A percentile compares a stretch with the other conserved stretches of the same genome.
phyloP scores from a whole-genome alignment of 2,797 vertebrate species.

The Poecilia picta region DNA sequence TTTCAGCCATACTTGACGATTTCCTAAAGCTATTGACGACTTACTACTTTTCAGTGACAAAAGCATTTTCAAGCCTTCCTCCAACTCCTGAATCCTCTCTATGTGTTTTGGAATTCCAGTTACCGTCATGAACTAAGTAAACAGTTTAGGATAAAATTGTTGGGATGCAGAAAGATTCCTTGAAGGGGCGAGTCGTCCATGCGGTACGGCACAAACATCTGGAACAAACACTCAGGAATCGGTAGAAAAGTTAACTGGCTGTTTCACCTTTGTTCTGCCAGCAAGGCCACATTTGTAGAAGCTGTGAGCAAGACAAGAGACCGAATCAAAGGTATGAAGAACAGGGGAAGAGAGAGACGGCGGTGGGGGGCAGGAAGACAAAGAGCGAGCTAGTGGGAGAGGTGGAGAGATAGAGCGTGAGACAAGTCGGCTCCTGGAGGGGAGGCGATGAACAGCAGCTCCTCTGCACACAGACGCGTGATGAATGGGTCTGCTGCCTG shows the following conservation, averaged over 20 bases:
- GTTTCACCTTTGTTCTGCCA: constrained; percentile 65
- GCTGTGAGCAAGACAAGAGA: constrained; percentile 34
- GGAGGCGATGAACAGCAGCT: constrained; percentile 66
- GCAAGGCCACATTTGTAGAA: constrained; percentile 40
- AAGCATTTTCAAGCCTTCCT: background rate
- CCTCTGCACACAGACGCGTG: constrained; percentile 58
- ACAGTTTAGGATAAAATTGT: background rate
- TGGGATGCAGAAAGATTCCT: background rate
- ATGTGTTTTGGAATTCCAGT: background rate
- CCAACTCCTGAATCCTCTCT: background rate
- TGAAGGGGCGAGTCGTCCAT: constrained; percentile 7
- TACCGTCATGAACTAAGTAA: constrained; percentile 1
- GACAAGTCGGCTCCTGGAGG: constrained; percentile 52
- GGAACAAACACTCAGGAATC: constrained; percentile 8
- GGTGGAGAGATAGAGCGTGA: constrained; percentile 40
- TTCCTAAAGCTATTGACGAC: background rate
- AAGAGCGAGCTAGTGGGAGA: constrained; percentile 40
- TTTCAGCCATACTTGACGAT: background rate
- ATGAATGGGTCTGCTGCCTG: constrained; percentile 67
- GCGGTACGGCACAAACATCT: constrained; percentile 12
- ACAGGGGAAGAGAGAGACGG: constrained; percentile 31
- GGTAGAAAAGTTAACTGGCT: constrained; percentile 44
- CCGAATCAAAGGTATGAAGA: constrained; percentile 50
- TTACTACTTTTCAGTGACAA: background rate
- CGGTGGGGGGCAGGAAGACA: constrained; percentile 35